These are phyloP conservation scores for Caenorhabditis briggsae DNA, from an alignment of 1,140 invertebrate species.

Conservation along the genomic window DNA sequence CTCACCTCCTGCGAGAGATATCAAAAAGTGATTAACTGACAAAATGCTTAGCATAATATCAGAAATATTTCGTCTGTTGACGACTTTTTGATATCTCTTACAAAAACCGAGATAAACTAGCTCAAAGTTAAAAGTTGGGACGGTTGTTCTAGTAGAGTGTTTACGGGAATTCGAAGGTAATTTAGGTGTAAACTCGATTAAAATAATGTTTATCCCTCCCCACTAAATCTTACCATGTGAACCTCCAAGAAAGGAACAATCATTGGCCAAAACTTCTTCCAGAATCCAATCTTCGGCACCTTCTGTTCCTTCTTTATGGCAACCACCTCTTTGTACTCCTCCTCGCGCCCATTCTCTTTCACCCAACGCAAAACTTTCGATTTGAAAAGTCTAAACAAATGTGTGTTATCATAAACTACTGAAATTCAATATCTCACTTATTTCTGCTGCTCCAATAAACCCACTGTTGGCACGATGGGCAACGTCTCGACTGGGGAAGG, in stretches of 20 bases:
- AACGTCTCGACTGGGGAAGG: background rate
- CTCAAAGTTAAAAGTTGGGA: too few relatives aligned
- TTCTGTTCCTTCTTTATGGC: background rate
- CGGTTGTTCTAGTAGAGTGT: too few relatives aligned
- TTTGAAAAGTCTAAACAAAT: constrained; percentile 20
- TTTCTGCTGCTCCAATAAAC: constrained; percentile 18
- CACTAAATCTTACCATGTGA: too few relatives aligned
- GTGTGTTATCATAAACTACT: background rate
- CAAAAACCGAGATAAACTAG: too few relatives aligned
- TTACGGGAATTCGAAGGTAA: too few relatives aligned
- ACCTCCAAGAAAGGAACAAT: background rate
- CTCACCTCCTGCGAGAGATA: too few relatives aligned
- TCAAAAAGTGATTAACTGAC: too few relatives aligned
- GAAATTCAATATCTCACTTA: constrained; percentile 6
- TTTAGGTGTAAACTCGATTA: too few relatives aligned
- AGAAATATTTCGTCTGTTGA: too few relatives aligned
- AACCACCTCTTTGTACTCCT: constrained; percentile 14
- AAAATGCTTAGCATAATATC: too few relatives aligned
- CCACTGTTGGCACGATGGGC: constrained; percentile 34
- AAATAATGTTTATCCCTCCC: too few relatives aligned
- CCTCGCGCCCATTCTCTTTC: constrained; percentile 7
- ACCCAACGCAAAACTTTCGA: constrained; percentile 30
- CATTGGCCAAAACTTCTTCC: background rate
- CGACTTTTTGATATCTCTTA: too few relatives aligned
- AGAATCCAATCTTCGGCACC: background rate